Evolutionary conservation across 1,140 invertebrate genomes (phyloP).

Genomic region (Pseudomyrmex gracilis): DNA sequence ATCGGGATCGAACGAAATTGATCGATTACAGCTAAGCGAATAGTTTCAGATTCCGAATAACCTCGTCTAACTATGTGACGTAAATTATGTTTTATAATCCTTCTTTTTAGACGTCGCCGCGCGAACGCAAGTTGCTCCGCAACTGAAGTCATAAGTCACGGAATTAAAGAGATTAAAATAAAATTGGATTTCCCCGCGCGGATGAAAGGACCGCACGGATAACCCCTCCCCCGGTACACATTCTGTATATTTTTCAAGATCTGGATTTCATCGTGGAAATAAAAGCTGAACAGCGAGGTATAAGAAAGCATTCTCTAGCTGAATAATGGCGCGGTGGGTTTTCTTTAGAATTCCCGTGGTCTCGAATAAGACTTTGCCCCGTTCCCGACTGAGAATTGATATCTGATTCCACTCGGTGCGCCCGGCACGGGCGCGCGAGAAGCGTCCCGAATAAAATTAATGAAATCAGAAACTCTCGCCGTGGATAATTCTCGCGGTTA

Average conservation of each 20-base stretch:
- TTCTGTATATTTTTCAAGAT: conserved; percentile 36
- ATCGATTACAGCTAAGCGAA: background rate
- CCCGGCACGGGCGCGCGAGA: background rate
- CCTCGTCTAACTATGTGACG: background rate
- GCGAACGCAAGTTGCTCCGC: too few species aligned
- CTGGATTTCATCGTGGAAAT: conserved; percentile 37
- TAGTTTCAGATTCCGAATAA: conserved; percentile 1
- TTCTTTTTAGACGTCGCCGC: too few species aligned
- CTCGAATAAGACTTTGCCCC: background rate
- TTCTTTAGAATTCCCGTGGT: conserved; percentile 23
- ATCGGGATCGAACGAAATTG: background rate
- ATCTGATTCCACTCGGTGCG: conserved; percentile 14
- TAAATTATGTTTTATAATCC: too few species aligned
- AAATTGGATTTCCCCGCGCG: background rate
- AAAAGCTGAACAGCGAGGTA: conserved; percentile 9
- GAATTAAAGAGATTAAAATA: conserved; percentile 11
- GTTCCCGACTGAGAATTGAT: background rate
- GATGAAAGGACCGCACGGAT: conserved; percentile 12
- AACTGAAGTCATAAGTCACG: conserved; percentile 9
- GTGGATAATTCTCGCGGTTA: background rate
- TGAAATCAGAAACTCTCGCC: conserved; percentile 28
- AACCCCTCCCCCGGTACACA: background rate
- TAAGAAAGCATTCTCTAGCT: conserved; percentile 14
- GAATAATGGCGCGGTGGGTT: conserved; percentile 42
- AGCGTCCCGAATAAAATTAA: background rate